Evolutionary conservation across 2,797 vertebrate species (phyloP).

Genomic region (Iguana delicatissima): DNA sequence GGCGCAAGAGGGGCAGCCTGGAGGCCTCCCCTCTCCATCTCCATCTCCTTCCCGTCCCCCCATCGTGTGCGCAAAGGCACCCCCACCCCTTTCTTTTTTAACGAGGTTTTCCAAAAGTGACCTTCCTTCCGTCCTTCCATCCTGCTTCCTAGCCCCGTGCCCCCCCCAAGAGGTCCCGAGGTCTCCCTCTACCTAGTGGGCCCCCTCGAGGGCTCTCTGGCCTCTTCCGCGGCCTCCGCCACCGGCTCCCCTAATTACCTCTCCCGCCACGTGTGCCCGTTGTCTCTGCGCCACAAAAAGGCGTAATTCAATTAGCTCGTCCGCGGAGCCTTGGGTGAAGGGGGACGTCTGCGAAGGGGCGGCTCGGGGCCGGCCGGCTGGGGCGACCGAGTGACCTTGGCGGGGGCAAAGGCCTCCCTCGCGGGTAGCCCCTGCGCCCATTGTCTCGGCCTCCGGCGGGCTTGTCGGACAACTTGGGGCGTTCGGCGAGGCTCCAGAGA

Average conservation of each 20-base stretch:
- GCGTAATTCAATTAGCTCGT: conserved; percentile 84
- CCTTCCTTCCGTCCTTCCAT: too few species aligned
- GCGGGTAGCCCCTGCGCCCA: background rate
- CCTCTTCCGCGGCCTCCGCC: conserved; percentile 23
- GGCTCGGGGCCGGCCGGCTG: conserved; percentile 70
- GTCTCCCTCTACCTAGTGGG: conserved; percentile 67
- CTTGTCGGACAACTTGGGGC: conserved; percentile 74
- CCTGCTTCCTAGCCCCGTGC: background rate
- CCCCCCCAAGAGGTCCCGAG: background rate
- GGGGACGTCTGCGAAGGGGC: conserved; percentile 71
- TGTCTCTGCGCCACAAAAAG: conserved; percentile 72
- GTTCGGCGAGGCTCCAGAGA: background rate
- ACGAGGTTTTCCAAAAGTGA: too few species aligned
- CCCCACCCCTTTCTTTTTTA: background rate
- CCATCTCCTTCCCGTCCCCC: too few species aligned
- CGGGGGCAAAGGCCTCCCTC: conserved; percentile 63
- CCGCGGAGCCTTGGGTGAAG: conserved; percentile 72
- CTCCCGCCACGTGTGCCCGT: conserved; percentile 76
- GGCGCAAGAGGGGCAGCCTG: background rate
- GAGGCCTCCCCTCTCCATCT: too few species aligned
- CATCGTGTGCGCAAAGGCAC: background rate
- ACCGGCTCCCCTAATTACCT: conserved; percentile 81
- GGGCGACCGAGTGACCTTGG: conserved; percentile 78
- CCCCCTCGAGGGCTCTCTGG: background rate
- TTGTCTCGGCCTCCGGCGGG: conserved; percentile 36